Evolutionary conservation across 2,888 invertebrate species (phyloP).

Genomic region (Diarsia rubi): DNA sequence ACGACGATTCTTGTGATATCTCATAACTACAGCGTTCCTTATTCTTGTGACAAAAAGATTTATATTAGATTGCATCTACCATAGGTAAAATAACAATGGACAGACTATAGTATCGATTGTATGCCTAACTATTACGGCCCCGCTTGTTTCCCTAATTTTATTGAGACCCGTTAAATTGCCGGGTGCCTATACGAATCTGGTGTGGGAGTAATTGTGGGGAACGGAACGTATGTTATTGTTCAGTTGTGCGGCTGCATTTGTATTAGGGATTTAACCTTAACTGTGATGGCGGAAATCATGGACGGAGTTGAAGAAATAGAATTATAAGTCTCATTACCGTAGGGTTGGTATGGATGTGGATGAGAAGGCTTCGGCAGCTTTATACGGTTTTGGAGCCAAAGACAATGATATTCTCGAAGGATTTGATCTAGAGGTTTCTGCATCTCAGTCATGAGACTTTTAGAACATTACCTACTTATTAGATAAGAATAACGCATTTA

Average conservation of each 20-base stretch:
- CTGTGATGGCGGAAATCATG: slow-evolving; percentile 3
- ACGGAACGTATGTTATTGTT: slow-evolving; percentile 46
- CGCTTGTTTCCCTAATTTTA: slow-evolving; percentile 72
- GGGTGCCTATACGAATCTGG: slow-evolving; percentile 59
- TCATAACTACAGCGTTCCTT: background rate
- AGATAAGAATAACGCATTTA: background rate
- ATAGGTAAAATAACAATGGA: background rate
- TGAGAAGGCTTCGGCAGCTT: background rate
- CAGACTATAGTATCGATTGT: slow-evolving; percentile 67
- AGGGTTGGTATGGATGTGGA: background rate
- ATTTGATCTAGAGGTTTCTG: background rate
- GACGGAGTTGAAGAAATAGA: background rate
- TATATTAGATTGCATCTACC: background rate
- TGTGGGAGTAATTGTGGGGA: slow-evolving; percentile 51
- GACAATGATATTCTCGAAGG: background rate
- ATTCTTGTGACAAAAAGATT: background rate
- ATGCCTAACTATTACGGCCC: slow-evolving; percentile 62
- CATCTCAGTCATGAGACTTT: background rate
- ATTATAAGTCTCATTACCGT: background rate
- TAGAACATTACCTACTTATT: background rate
- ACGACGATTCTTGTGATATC: background rate
- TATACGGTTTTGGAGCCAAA: background rate
- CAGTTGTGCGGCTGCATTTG: slow-evolving; percentile 36
- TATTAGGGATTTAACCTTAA: slow-evolving; percentile 46
- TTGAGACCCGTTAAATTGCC: slow-evolving; percentile 72